A percentile compares a stretch with the other conserved stretches of the same genome.
phyloP scores from a whole-genome alignment of 2,113 vertebrate species.

The Chlorodrepanis virens region DNA sequence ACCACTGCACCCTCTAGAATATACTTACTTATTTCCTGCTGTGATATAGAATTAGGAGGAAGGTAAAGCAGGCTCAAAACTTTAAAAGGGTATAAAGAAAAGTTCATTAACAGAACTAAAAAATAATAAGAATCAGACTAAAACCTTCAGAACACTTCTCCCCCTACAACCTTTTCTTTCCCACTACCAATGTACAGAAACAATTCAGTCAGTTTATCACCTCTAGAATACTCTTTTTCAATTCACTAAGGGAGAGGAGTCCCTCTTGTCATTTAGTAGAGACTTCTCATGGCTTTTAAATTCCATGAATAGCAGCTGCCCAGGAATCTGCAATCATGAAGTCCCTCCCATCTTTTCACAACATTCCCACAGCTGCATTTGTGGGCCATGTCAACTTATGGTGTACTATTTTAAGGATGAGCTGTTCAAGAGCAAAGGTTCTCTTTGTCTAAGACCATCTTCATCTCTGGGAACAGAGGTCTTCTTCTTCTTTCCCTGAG shows the following conservation, averaged over 20 bases:
- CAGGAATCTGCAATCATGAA: neutral
- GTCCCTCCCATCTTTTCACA: neutral
- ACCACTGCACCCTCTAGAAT: neutral
- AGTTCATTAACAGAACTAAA: neutral
- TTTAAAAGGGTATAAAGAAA: neutral
- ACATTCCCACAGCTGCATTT: neutral
- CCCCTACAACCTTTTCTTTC: neutral
- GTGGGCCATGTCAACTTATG: neutral
- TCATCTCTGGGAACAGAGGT: neutral
- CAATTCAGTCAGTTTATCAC: neutral
- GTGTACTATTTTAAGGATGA: neutral
- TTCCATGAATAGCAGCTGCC: neutral
- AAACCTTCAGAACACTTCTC: neutral
- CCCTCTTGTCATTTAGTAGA: neutral
- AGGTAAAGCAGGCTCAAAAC: neutral
- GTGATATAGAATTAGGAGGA: neutral
- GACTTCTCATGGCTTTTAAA: neutral
- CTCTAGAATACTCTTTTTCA: neutral
- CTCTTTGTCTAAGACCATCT: neutral
- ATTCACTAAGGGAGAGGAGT: neutral
- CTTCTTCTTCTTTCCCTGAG: neutral
- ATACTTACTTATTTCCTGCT: neutral
- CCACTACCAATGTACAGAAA: neutral
- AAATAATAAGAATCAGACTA: neutral
- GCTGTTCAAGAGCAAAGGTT: neutral